Evolutionary conservation across 2,797 vertebrate species (phyloP).

Genomic region (Protonibea diacanthus): DNA sequence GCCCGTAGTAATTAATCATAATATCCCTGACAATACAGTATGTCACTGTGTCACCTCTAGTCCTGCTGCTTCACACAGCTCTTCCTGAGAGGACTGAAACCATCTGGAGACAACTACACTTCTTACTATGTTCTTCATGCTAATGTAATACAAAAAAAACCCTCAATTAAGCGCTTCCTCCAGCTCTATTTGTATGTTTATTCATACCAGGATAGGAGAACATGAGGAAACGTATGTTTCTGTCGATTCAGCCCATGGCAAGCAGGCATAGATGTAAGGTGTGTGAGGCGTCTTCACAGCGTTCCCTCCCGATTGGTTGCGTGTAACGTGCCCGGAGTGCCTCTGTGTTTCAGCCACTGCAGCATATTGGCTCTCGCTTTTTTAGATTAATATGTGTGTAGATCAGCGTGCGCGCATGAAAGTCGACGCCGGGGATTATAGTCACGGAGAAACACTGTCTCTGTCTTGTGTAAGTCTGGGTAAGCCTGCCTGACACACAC

Average conservation of each 20-base stretch:
- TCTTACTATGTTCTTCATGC: slow-evolving; percentile 9
- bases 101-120: slow-evolving; percentile 47
- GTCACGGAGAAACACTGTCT: slow-evolving; percentile 45
- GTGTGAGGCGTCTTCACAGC: slow-evolving; percentile 7
- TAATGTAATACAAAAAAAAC: slow-evolving; percentile 16
- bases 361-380: slow-evolving; percentile 34
- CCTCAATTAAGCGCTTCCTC: slow-evolving; percentile 1
- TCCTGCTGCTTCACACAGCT: slow-evolving; percentile 45
- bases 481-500: slow-evolving; percentile 42
- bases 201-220: neutral
- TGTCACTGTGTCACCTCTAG: slow-evolving; percentile 70
- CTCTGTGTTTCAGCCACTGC: slow-evolving; percentile 34
- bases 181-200: neutral
- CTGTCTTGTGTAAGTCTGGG: slow-evolving; percentile 42
- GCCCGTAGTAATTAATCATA: slow-evolving; percentile 80
- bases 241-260: neutral
- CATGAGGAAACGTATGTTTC: slow-evolving; percentile 7
- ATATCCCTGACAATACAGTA: slow-evolving; percentile 72
- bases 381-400: slow-evolving; percentile 49
- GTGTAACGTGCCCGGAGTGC: slow-evolving; percentile 27
- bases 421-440: slow-evolving; percentile 55
- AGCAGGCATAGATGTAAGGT: slow-evolving; percentile 4
- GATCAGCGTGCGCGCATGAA: slow-evolving; percentile 15
- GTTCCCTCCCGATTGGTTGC: slow-evolving; percentile 19
- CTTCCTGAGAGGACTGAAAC: slow-evolving; percentile 37